Percentiles rank a stretch among this genome's conserved stretches.
Conservation (phyloP, 2,113 vertebrate genomes). For the Poecile atricapillus region DNA sequence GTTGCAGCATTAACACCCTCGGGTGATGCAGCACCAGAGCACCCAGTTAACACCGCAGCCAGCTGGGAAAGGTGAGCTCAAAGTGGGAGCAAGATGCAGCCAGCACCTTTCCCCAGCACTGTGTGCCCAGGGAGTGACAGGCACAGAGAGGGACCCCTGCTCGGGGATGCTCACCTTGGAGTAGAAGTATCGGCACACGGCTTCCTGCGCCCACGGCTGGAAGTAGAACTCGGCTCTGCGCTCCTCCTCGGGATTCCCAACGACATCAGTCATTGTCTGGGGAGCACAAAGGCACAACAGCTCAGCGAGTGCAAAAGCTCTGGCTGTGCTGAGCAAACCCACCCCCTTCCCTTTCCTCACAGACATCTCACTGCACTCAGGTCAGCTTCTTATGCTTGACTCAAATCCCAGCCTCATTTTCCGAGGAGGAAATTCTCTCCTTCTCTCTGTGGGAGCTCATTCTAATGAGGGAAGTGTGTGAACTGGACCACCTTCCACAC, state of each 20-base stretch:
- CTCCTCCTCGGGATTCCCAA: conserved; percentile 97
- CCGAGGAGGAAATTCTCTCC: neutral
- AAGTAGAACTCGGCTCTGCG: conserved; percentile 97
- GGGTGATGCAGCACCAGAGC: neutral
- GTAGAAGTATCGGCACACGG: conserved; percentile 97
- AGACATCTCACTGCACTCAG: neutral
- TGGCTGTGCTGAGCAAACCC: neutral
- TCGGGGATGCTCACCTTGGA: conserved; percentile 80
- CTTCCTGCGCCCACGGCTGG: conserved; percentile 98
- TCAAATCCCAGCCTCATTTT: neutral
- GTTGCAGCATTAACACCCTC: neutral
- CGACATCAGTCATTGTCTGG: conserved; percentile 98
- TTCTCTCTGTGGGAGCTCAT: neutral
- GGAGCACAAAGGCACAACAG: neutral
- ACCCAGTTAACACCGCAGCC: neutral
- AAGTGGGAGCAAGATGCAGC: neutral
- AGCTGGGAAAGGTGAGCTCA: neutral
- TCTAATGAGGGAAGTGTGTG: neutral
- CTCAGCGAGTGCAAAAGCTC: neutral
- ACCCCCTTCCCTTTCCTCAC: neutral
- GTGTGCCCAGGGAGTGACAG: neutral
- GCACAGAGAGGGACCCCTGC: rapidly evolving
- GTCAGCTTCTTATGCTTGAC: neutral
- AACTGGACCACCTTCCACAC: neutral
- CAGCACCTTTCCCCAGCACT: rapidly evolving